These are phyloP conservation scores for Drepanosiphum platanoidis DNA, from an alignment of 2,888 invertebrate species.

Conservation along the genomic window DNA sequence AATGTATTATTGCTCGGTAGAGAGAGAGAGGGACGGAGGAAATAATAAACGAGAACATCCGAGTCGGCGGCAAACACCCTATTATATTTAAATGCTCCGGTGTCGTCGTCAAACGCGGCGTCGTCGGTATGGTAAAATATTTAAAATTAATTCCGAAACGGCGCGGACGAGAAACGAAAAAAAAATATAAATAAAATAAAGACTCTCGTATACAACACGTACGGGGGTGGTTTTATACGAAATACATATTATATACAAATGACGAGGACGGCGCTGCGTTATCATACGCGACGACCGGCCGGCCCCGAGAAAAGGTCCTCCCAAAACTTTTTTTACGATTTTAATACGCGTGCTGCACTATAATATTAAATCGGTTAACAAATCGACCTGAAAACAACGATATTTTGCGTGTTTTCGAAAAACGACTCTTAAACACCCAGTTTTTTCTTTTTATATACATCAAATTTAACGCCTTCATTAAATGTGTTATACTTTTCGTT, in stretches of 20 bases:
- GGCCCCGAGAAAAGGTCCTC: background rate
- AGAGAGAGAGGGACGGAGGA: too few relatives aligned
- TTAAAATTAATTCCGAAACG: constrained; percentile 53
- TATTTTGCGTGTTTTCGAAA: too few relatives aligned
- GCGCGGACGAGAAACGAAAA: background rate
- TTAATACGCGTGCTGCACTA: too few relatives aligned
- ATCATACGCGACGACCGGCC: too few relatives aligned
- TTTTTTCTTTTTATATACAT: background rate
- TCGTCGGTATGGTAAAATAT: constrained; percentile 42
- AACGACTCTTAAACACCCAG: too few relatives aligned
- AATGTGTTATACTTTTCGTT: constrained; percentile 21
- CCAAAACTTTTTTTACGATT: too few relatives aligned
- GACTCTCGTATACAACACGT: background rate
- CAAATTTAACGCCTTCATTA: constrained; percentile 16
- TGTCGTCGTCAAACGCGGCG: background rate
- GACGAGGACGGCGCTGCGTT: too few relatives aligned
- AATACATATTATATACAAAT: too few relatives aligned
- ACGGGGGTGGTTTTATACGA: too few relatives aligned
- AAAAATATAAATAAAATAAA: constrained; percentile 32
- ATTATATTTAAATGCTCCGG: constrained; percentile 57
- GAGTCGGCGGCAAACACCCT: constrained; percentile 30
- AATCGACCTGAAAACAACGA: too few relatives aligned
- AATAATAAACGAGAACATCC: constrained; percentile 44
- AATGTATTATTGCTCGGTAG: too few relatives aligned
- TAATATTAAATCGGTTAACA: too few relatives aligned